A percentile compares a stretch with the other conserved stretches of the same genome.
Evolutionary conservation across 2,888 invertebrate genomes (phyloP).

Genomic region (Villa cingulata): DNA sequence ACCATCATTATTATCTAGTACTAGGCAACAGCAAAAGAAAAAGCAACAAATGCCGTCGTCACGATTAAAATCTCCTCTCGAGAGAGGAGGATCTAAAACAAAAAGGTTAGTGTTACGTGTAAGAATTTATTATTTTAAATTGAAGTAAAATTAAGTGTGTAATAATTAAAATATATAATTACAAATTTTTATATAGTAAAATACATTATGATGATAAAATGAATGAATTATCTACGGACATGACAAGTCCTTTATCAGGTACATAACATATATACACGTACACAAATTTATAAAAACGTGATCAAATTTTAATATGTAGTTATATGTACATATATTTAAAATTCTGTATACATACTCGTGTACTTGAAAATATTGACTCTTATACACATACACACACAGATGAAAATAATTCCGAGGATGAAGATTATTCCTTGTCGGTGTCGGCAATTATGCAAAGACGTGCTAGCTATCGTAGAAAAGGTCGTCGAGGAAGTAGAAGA

Average conservation of each 20-base stretch:
- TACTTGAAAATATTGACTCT: too few relatives aligned
- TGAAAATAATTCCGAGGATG: conserved; percentile 52
- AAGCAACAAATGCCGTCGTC: not conserved
- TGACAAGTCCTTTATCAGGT: conserved; percentile 21
- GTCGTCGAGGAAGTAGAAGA: conserved; percentile 46
- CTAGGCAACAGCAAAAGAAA: too few relatives aligned
- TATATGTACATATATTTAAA: too few relatives aligned
- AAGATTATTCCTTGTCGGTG: conserved; percentile 75
- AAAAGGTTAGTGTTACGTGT: not conserved
- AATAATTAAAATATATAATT: too few relatives aligned
- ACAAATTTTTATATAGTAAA: not conserved
- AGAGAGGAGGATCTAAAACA: conserved; percentile 20
- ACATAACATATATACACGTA: conserved; percentile 3
- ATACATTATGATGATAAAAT: conserved; percentile 18
- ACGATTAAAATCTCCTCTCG: conserved; percentile 22
- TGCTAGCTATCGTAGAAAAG: conserved; percentile 51
- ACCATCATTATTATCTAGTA: not conserved
- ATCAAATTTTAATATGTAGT: too few relatives aligned
- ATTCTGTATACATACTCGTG: too few relatives aligned
- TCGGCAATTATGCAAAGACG: conserved; percentile 70
- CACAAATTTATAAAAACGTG: too few relatives aligned
- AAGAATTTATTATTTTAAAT: too few relatives aligned
- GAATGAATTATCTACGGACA: conserved; percentile 19
- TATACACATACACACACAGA: too few relatives aligned
- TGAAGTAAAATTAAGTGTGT: too few relatives aligned